Evolutionary conservation across 2,888 invertebrate species (phyloP), one percentile per base, ranked within the genome.

Genomic region (Ochropacha duplaris): DNA sequence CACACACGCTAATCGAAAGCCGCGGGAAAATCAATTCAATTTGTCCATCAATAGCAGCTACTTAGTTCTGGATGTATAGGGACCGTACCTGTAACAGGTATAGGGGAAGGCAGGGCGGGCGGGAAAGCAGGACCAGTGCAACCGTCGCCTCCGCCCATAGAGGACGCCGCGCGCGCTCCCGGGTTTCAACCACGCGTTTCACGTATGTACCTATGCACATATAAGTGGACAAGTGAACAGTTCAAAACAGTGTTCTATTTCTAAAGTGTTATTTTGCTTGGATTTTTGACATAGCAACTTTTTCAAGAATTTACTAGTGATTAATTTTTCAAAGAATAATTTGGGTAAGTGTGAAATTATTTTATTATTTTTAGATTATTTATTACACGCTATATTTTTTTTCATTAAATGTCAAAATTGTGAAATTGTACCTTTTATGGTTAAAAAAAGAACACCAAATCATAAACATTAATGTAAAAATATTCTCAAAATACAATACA

Each of bases 1-100:
- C 64, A 64, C 62, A 61, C 57, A 64, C 55, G 60, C 60, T 75
- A 74, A 78, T 79, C 72, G 66, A 59, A 69, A 61, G 66, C 59
- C 56, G 66, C 74, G 77, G 65, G 83, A 82, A 86, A 88, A 89
- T 89, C 89, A 88, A 90, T 91, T 86, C 80, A 73, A 84, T 83
- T 83, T 87, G 84, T 85, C 86, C 90, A 86, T 90, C 91, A 88
- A 90, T 90, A 90, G 81, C 79, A 81, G 88, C 86, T 91, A 90
- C 89, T 90, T 85, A 86, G 80, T 76, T 81, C 81, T 83, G 85
- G 84, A 86, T 84, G 80, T 82, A 75, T 77, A 73, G 72, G 71
- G 72, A 72, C 74, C 67, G 76, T 86, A 91, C 90, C 91, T 90
- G 91, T 88, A 86, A 84, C 92, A 90, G 90, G 91, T 89, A 52